phyloP scores from a whole-genome alignment of 2,888 invertebrate genomes.

The Corbicula japonica region DNA sequence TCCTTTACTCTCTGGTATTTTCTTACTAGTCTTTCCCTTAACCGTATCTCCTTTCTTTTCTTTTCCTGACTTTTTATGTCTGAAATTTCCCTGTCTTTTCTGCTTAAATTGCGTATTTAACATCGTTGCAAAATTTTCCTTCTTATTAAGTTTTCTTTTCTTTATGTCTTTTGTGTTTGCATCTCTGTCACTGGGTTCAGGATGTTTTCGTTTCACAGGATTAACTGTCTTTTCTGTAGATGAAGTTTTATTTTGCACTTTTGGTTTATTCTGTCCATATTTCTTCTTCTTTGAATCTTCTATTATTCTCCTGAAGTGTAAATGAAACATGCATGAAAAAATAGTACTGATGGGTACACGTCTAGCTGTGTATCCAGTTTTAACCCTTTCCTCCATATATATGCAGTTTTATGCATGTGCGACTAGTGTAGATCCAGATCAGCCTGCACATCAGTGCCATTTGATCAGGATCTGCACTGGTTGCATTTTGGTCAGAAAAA shows the following conservation, averaged over 20 bases:
- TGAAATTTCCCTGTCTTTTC: conserved; percentile 18
- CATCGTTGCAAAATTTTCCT: conserved; percentile 4
- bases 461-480: too few species aligned
- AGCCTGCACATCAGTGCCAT: too few species aligned
- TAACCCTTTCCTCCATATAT: too few species aligned
- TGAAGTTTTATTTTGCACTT: background rate
- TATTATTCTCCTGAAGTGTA: conserved; percentile 31
- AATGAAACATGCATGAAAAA: too few species aligned
- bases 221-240: background rate
- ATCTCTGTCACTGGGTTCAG: background rate
- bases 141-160: conserved; percentile 22
- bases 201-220: conserved; percentile 27
- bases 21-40: too few species aligned
- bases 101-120: conserved; percentile 34
- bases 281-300: conserved; percentile 24
- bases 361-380: too few species aligned
- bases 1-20: too few species aligned
- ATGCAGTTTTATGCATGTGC: too few species aligned
- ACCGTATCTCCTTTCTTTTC: conserved; percentile 1
- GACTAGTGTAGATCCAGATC: too few species aligned
- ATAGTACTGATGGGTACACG: too few species aligned
- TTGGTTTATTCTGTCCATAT: background rate
- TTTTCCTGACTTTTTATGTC: conserved; percentile 8
- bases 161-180: conserved; percentile 18
- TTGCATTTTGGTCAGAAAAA: too few species aligned